Evolutionary conservation across 1,140 invertebrate genomes (phyloP), one percentile per base, ranked within the genome.

Genomic region (Lepeophtheirus salmonis): DNA sequence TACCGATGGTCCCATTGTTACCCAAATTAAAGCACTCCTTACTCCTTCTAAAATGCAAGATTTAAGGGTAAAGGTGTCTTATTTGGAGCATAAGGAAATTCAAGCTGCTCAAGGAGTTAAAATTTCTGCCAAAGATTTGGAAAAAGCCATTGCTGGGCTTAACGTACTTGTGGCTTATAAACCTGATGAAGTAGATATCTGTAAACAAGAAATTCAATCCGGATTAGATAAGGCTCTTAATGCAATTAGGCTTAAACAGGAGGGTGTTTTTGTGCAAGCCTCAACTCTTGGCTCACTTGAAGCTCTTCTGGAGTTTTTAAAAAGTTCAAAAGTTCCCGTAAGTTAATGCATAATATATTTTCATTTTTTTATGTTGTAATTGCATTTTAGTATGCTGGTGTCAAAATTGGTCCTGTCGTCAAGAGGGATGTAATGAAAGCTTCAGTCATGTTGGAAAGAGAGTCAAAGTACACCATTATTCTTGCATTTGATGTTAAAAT

Each of bases 351-450:
- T 16, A 21, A 6, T 56, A n/a, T 23, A 13, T 25, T 56, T 12
- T 56, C 6, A 53, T 62, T 64, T 70, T 6, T 52, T 6, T 14
- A 17, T 71, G 64, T 68, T 65, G n/a, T 80, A 80, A 53, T 41
- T 41, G 30, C 30, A 10, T 41, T 41, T 41, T 76, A 95, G 88
- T 97, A 96, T 74, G 84, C 89, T 50, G 90, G 91, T 54, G 97
- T 99, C 66, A 87, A 94, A 65, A 98, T 99, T 74, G 96, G 96
- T 12, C 95, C 96, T 18, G 95, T 99, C 23, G 95, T 98, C 52
- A 98, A 96, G 71, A 90, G 89, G 68, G 96, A 99, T 73, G 91
- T 99, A 1, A 97, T 97, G 88, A 97, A 92, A 72, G 94, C 94
- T 1, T 97, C 94, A 3, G 89, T 89, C 58, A 99, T 99, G 96